phyloP scores from a whole-genome alignment of 2,113 vertebrate species.

The Thoracochromis brauschi region DNA sequence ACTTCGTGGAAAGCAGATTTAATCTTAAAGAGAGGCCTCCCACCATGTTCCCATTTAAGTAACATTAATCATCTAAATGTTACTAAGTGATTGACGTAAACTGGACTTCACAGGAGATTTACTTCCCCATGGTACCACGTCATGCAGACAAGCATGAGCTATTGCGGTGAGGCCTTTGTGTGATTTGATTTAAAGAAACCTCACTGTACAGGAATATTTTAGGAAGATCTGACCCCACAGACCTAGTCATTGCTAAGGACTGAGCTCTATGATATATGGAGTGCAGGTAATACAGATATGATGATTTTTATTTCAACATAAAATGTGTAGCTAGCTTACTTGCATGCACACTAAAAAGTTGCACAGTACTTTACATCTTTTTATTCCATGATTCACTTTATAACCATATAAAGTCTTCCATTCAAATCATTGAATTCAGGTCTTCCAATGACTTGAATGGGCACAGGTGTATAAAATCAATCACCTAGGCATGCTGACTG shows the following conservation, averaged over 20 bases:
- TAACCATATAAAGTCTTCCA: neutral
- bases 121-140: neutral
- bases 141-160: neutral
- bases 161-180: fast-evolving
- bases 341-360: fast-evolving
- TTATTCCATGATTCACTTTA: neutral
- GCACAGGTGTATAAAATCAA: neutral
- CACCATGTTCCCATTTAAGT: neutral
- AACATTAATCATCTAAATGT: neutral
- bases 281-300: neutral
- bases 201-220: neutral
- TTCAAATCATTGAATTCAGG: neutral
- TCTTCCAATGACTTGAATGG: neutral
- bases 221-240: neutral
- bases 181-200: fast-evolving
- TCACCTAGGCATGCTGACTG: neutral
- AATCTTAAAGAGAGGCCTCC: conserved; percentile 10
- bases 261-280: neutral
- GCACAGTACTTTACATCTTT: neutral
- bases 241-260: neutral
- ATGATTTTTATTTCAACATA: neutral
- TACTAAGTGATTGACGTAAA: neutral
- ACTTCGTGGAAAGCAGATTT: neutral
- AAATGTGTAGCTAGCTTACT: neutral
- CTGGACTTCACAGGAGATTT: neutral